Base-by-base conservation (phyloP, 2,797 vertebrate species). In the Coreius guichenoti region DNA sequence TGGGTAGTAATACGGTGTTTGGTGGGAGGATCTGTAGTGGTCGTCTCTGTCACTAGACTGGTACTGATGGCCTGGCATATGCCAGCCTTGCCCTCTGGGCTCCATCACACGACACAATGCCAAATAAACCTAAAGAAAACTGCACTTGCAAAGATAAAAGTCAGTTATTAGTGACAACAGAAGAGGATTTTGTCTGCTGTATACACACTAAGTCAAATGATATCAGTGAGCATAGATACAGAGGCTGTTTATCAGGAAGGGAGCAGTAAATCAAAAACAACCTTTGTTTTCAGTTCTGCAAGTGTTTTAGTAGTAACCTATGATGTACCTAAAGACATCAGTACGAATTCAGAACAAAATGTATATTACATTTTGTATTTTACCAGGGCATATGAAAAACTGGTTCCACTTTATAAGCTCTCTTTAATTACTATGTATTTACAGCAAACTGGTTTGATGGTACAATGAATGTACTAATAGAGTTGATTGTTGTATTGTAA, bases 71-170 rank as follows among this genome's bases (percentile, higher is more conserved):
- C 73, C 86, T 7, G 88, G 65, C 26, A 90, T 86, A 2, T 84
- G 78, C 91, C 88, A 81, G 45, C 72, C 83, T 36, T 89, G 90
- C 72, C 91, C 89, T 88, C 92, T 91, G 79, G 87, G 90, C 49
- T 94, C 94, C 95, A 95, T 95, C 89, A 70, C 69, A 74, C 75
- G 16, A 58, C 47, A 58, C 68, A 58, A 31, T 14, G 56, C 47
- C 13, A 21, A 29, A 65, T 58, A 73, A 45, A 58, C 61, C 73
- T 75, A 67, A 45, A 75, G 76, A 21, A 68, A 69, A 29, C 75
- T 47, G 23, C 43, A 79, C 43, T 21, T 56, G 76, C 78, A 49
- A 2, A 85, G 47, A 47, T 51, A 85, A 45, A 58, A 43, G 56
- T 31, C 56, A 84, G 26, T 36, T 29, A 45, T 72, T 45, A n/a